phyloP scores from a whole-genome alignment of 2,797 vertebrate species.

The Catamblyrhynchus diadema region DNA sequence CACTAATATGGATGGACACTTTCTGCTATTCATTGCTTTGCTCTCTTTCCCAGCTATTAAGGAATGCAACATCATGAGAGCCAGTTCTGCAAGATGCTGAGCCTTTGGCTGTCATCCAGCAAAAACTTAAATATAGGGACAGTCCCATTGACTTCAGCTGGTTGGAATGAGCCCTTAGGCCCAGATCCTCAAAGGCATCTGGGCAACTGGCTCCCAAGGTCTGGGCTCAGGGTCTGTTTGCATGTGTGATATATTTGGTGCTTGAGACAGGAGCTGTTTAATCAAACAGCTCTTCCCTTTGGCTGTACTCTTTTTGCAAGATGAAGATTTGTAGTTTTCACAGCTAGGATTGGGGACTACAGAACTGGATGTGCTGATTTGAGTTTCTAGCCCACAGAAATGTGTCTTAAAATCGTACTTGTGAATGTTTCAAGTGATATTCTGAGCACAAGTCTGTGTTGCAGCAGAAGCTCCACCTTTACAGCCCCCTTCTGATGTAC shows the following conservation, averaged over 20 bases:
- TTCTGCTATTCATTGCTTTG: conserved; percentile 18
- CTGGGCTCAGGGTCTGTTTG: conserved; percentile 5
- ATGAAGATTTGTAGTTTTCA: background rate
- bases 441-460: background rate
- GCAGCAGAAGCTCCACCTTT: background rate
- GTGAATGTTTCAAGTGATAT: background rate
- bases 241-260: conserved; percentile 19
- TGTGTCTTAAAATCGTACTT: background rate
- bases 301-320: background rate
- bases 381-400: background rate
- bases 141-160: conserved; percentile 62
- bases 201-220: conserved; percentile 42
- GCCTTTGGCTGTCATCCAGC: conserved; percentile 52
- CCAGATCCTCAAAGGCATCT: conserved; percentile 61
- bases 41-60: conserved; percentile 50
- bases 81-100: conserved; percentile 65
- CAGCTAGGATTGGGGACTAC: background rate
- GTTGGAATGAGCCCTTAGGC: conserved; percentile 67
- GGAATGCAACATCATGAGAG: conserved; percentile 58
- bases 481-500: background rate
- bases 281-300: background rate
- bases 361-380: background rate
- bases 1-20: conserved; percentile 28
- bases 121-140: conserved; percentile 66
- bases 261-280: background rate